Base-by-base conservation (phyloP, 2,113 vertebrate species). In the Aythya baeri region DNA sequence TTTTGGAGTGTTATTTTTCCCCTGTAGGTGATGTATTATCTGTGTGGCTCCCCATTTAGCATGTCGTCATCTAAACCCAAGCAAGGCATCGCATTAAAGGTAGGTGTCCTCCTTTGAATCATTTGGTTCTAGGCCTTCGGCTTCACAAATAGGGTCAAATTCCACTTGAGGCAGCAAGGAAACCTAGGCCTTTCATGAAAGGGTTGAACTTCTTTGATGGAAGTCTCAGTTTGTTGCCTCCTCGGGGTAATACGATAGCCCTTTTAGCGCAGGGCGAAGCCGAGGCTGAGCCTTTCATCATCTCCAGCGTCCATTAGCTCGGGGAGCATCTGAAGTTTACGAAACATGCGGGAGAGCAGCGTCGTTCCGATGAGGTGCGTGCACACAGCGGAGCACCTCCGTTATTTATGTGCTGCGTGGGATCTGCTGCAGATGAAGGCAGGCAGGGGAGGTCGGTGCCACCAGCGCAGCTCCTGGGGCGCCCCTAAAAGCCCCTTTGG, bases 391-490 rank as follows among this genome's bases (percentile, higher is more conserved):
- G 61, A 86, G 36, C 52, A 31, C 23, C 46, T 29, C 66, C 11
- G 2, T 96, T 95, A 94, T 97, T 96, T 95, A 93, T 95, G 90
- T 90, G 62, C 88, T 94, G 88, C 68, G 44, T 96, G 95, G 92
- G 78, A 90, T 86, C 79, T 90, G 67, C 67, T 16, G 9, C 81
- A 86, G 91, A 90, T 92, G 91, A 91, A 82, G 11, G 12, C 41
- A 82, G 11, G 12, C 44, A 75, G 70, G 76, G 70, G 75, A 67
- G 80, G 63, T 95, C 86, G 86, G 66, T 79, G 62, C 23, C 86
- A 73, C 49, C 50, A 93, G 77, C 78, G 44, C 76, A 80, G 14
- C 58, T 86, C 79, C 77, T 72, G 57, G 59, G 61, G 80, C 66
- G 68, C 73, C 78, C 95, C 38, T 17, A 77, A 96, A 93, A 97